These are phyloP conservation scores for Camelus dromedarius DNA, from an alignment of 2,113 vertebrate species.

Conservation along the genomic window DNA sequence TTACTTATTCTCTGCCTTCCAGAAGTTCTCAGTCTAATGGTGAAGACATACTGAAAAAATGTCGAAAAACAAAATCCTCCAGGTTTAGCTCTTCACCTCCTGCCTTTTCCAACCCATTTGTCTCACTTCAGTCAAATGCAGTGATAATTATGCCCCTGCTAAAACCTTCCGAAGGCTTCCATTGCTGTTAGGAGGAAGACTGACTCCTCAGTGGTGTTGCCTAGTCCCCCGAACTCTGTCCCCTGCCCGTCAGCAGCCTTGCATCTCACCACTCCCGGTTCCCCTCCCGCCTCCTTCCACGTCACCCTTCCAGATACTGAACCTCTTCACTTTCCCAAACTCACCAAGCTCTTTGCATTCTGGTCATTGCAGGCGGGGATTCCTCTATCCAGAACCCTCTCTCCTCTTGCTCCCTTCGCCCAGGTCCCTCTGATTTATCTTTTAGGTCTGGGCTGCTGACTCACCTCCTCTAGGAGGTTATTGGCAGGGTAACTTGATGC, in stretches of 20 bases:
- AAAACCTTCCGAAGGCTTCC: neutral
- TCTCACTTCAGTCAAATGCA: neutral
- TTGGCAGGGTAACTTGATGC: neutral
- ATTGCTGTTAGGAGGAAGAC: neutral
- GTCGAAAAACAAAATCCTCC: neutral
- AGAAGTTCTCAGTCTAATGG: neutral
- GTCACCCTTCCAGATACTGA: neutral
- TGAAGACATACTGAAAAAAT: neutral
- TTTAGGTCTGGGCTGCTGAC: neutral
- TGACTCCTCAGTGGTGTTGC: neutral
- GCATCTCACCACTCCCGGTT: neutral
- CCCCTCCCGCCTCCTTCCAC: accelerated
- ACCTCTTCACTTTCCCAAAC: neutral
- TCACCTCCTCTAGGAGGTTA: neutral
- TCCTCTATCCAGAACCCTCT: neutral
- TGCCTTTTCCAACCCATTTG: neutral
- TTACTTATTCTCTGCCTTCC: neutral
- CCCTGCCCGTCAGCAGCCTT: neutral
- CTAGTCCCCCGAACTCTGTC: neutral
- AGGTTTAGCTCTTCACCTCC: neutral
- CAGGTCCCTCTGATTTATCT: neutral
- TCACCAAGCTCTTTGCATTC: conserved; percentile 27
- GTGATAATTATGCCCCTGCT: neutral
- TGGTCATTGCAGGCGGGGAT: neutral
- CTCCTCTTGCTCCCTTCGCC: neutral